A percentile compares a stretch with the other conserved stretches of the same genome.
These are phyloP conservation scores for Poecilus cupreus DNA, from an alignment of 2,888 invertebrate species.

Conservation along the genomic window DNA sequence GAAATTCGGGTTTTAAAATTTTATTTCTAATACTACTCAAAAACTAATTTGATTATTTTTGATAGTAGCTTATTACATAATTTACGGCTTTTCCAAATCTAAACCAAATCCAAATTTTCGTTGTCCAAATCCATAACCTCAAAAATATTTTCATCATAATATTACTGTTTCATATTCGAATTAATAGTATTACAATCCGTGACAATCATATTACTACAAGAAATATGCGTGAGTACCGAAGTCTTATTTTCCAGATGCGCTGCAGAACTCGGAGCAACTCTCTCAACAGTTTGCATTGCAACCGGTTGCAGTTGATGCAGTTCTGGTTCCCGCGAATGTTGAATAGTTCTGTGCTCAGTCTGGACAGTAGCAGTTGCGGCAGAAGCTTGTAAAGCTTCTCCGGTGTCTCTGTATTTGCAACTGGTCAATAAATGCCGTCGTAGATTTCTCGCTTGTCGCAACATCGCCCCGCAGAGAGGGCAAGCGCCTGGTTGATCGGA, in stretches of 20 bases:
- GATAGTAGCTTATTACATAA: neutral
- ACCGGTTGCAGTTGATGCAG: conserved; percentile 62
- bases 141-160: neutral
- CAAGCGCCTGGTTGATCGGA: conserved; percentile 79
- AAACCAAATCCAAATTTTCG: neutral
- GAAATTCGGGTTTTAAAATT: neutral
- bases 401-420: conserved; percentile 63
- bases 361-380: conserved; percentile 4
- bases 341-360: conserved; percentile 42
- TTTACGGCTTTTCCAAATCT: neutral
- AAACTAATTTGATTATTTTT: neutral
- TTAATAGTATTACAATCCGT: conserved; percentile 52
- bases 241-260: conserved; percentile 62
- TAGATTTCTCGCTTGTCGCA: conserved; percentile 77
- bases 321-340: conserved; percentile 60
- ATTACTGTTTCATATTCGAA: conserved; percentile 47
- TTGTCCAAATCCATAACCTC: neutral
- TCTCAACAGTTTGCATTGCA: conserved; percentile 61
- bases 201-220: conserved; percentile 61
- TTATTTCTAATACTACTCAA: no score
- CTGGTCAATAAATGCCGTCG: conserved; percentile 74
- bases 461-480: conserved; percentile 77
- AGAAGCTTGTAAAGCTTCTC: conserved; percentile 48
- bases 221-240: conserved; percentile 62
- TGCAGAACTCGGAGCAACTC: conserved; percentile 59